Base-by-base conservation (phyloP, 2,888 invertebrate species). In the Deilephila elpenor region DNA sequence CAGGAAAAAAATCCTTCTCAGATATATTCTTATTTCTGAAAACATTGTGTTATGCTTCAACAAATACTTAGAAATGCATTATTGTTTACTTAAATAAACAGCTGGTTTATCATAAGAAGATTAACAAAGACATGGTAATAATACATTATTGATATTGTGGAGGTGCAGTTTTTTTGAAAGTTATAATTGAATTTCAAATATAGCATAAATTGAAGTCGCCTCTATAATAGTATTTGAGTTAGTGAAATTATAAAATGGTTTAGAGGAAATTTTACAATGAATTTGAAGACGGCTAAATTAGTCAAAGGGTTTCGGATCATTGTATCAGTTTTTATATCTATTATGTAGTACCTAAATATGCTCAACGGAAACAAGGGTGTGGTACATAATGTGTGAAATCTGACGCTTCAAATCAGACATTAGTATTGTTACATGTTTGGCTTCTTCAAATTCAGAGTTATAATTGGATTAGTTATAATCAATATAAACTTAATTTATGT, bases 391-490 rank as follows among this genome's bases (percentile, higher is more conserved):
- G n/a, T 37, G 37, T 64, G 64, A 64, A 37, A 37, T 37, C 20
- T 64, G 64, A 44, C 14, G 62, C 32, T 34, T 62, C 37, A 59
- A 25, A 64, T 64, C 64, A 64, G 44, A 64, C 5, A 64, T 44
- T 20, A 8, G 44, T 4, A 37, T 3, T 64, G 14, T 64, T 5
- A 29, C 25, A 51, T 44, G 17, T 67, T 79, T 78, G 88, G 85
- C 84, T 88, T 88, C 85, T 83, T 86, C 86, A 86, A 85, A 86
- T 85, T 86, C 80, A 78, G 74, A 73, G 74, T 70, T 78, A 32
- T 77, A 86, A 87, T 85, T 81, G 79, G 83, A 86, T 88, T 86
- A 84, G 70, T 73, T 73, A 75, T 73, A 79, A 67, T 71, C 74
- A 74, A 75, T 78, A 62, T 70, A 76, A 75, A 71, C 73, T 71